These are phyloP conservation scores for Sepiola atlantica DNA, from an alignment of 2,888 invertebrate species.

Conservation along the genomic window DNA sequence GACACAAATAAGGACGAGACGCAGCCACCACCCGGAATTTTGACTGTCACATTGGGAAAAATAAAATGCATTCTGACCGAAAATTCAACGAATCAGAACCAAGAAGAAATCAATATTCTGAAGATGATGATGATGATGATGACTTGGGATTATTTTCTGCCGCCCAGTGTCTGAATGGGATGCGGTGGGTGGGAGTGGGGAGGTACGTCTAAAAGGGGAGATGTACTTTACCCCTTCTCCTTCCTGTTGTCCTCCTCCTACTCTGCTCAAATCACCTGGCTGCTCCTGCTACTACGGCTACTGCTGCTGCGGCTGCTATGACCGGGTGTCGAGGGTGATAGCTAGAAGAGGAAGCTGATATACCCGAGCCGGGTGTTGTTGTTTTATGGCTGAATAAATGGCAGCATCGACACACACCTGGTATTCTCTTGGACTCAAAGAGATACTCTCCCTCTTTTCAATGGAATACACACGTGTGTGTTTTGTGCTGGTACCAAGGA, in stretches of 20 bases:
- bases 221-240: neutral
- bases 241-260: neutral
- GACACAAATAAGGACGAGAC: neutral
- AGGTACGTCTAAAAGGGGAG: neutral
- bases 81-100: conserved; percentile 8
- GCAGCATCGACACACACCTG: neutral
- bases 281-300: neutral
- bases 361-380: neutral
- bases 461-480: neutral
- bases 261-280: neutral
- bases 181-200: neutral
- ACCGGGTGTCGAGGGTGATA: neutral
- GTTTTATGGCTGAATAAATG: neutral
- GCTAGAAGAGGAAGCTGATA: neutral
- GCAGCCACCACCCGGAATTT: neutral
- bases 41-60: neutral
- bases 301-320: neutral
- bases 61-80: neutral
- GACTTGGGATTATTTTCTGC: neutral
- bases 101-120: neutral
- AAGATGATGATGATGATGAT: neutral
- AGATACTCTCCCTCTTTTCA: neutral
- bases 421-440: neutral
- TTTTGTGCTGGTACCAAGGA: neutral
- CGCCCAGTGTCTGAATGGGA: neutral